Conservation (phyloP, 2,797 vertebrate species). For the Rhadinocentrus ornatus region DNA sequence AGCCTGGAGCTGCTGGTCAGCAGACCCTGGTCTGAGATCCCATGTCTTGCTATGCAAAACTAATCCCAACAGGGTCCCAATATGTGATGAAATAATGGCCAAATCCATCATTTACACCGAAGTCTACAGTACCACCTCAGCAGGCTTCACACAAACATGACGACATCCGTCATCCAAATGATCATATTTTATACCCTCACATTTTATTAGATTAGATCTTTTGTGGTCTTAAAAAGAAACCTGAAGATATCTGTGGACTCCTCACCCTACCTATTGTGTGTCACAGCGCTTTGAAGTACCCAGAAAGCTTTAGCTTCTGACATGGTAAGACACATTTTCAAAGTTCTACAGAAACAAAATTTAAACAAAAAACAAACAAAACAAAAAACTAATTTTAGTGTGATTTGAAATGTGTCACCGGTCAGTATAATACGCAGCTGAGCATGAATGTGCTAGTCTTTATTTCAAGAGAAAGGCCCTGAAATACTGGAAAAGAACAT, state of each 20-base stretch:
- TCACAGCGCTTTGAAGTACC: not conserved
- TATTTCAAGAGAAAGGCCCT: not conserved
- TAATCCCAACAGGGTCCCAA: too few relatives aligned
- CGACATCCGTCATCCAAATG: too few relatives aligned
- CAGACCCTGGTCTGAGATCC: too few relatives aligned
- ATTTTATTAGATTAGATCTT: not conserved
- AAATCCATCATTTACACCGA: too few relatives aligned
- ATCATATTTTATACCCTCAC: too few relatives aligned
- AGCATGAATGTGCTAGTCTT: not conserved
- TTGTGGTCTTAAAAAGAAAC: not conserved
- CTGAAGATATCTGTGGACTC: not conserved
- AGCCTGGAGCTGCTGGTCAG: too few relatives aligned
- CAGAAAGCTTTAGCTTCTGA: not conserved
- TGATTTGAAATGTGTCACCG: too few relatives aligned
- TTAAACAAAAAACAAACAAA: accelerated
- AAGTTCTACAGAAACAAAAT: not conserved
- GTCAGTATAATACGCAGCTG: not conserved
- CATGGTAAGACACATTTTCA: not conserved
- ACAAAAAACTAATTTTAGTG: too few relatives aligned
- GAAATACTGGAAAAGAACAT: conserved; percentile 6
- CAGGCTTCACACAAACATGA: too few relatives aligned
- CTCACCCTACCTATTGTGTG: not conserved
- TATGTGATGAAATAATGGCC: too few relatives aligned
- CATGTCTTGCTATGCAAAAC: too few relatives aligned
- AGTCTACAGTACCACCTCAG: too few relatives aligned